Evolutionary conservation across 2,888 invertebrate genomes (phyloP).

Genomic region (Cetonia aurata): DNA sequence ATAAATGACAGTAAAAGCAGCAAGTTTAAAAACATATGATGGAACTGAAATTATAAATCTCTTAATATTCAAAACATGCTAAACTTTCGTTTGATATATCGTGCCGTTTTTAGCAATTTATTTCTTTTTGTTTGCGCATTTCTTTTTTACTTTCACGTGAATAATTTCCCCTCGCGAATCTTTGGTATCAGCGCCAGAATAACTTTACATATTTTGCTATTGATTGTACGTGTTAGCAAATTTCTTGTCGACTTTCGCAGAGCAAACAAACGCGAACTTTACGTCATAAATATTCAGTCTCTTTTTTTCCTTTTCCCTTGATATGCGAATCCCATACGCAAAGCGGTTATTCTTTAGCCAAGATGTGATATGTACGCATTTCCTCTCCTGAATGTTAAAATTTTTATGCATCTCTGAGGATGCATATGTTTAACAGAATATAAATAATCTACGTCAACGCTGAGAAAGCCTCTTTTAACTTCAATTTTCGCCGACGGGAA

Average conservation of each 20-base stretch:
- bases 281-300: constrained; percentile 44
- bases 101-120: not conserved
- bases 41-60: no score
- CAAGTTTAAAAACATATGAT: no score
- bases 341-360: constrained; percentile 30
- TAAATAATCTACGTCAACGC: constrained; percentile 30
- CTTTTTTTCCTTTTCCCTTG: constrained; percentile 28
- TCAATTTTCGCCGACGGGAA: constrained; percentile 6
- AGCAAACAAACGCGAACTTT: constrained; percentile 39
- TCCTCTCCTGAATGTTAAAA: constrained; percentile 45
- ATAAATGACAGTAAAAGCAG: no score
- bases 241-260: constrained; percentile 16
- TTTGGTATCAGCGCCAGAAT: constrained; percentile 12
- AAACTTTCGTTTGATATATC: no score
- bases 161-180: constrained; percentile 1
- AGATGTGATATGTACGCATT: constrained; percentile 33
- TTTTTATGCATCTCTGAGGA: constrained; percentile 47
- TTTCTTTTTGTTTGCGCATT: not conserved
- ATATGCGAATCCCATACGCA: constrained; percentile 15
- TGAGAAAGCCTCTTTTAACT: constrained; percentile 19
- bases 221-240: constrained; percentile 31
- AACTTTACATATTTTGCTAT: constrained; percentile 31
- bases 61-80: no score
- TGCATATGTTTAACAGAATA: constrained; percentile 42
- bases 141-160: constrained; percentile 18